A percentile compares a stretch with the other conserved stretches of the same genome.
phyloP scores from a whole-genome alignment of 2,113 vertebrate species.

The Thryonomys swinderianus region DNA sequence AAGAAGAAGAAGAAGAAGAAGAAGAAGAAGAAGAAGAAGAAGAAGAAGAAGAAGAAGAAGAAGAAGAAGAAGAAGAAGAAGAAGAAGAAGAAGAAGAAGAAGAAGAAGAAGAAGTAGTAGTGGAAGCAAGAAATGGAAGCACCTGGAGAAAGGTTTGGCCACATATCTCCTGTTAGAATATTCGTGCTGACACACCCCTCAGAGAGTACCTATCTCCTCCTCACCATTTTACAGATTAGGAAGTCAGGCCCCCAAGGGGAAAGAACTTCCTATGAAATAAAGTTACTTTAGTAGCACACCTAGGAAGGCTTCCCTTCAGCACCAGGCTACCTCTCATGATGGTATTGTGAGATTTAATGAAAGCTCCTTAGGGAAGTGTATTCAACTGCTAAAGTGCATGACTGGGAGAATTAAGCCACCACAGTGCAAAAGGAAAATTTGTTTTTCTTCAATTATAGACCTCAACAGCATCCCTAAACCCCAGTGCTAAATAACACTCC shows the following conservation, averaged over 20 bases:
- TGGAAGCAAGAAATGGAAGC: no score
- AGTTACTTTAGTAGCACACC: background rate
- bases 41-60: no score
- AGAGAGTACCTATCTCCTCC: background rate
- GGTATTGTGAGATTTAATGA: background rate
- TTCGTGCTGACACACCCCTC: background rate
- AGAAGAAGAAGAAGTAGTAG: no score
- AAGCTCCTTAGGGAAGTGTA: background rate
- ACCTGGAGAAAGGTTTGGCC: no score
- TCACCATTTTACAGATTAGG: background rate
- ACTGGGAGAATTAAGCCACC: constrained; percentile 50
- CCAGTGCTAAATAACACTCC: constrained; percentile 48
- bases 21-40: no score
- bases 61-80: no score
- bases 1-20: no score
- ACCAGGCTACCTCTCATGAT: background rate
- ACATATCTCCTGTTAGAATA: background rate
- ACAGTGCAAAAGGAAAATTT: constrained; percentile 49
- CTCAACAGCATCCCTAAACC: constrained; percentile 51
- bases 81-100: no score
- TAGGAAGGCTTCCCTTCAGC: background rate
- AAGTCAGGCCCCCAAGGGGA: background rate
- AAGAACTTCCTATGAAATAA: background rate
- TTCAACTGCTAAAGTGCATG: constrained; percentile 33
- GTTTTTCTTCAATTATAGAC: constrained; percentile 66